phyloP scores from a whole-genome alignment of 2,797 vertebrate genomes.

The Buphagus erythrorhynchus region DNA sequence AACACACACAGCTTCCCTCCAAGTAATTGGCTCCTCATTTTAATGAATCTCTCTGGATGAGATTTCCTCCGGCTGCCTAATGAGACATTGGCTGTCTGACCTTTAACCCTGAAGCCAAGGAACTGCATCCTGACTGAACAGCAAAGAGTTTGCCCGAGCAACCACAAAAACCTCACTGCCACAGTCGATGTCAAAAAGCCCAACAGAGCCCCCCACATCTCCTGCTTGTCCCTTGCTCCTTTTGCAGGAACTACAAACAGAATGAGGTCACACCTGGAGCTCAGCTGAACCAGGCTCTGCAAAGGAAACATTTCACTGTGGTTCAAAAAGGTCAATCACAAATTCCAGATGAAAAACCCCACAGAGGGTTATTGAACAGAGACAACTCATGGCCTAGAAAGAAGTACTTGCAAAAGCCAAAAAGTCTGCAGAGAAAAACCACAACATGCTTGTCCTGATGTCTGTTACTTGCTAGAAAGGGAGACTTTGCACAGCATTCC shows the following conservation, averaged over 20 bases:
- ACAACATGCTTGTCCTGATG: accelerated
- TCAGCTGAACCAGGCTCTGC: background rate
- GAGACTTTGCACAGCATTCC: background rate
- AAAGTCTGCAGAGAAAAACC: background rate
- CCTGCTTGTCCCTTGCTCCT: background rate
- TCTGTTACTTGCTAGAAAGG: background rate
- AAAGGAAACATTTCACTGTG: background rate
- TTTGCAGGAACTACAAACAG: background rate
- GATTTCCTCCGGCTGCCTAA: background rate
- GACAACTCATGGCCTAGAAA: background rate
- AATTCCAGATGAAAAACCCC: background rate
- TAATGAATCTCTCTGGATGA: background rate
- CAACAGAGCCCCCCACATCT: background rate
- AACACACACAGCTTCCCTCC: background rate
- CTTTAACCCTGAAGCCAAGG: background rate
- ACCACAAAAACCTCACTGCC: background rate
- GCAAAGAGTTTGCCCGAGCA: background rate
- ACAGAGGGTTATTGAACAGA: background rate
- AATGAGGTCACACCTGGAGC: accelerated
- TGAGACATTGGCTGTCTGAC: background rate
- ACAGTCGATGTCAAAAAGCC: background rate
- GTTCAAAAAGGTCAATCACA: background rate
- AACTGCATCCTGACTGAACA: background rate
- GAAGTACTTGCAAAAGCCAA: background rate
- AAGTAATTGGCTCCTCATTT: background rate